Evolutionary conservation across 2,113 vertebrate species (phyloP).

Genomic region (Copsychus sechellarum): DNA sequence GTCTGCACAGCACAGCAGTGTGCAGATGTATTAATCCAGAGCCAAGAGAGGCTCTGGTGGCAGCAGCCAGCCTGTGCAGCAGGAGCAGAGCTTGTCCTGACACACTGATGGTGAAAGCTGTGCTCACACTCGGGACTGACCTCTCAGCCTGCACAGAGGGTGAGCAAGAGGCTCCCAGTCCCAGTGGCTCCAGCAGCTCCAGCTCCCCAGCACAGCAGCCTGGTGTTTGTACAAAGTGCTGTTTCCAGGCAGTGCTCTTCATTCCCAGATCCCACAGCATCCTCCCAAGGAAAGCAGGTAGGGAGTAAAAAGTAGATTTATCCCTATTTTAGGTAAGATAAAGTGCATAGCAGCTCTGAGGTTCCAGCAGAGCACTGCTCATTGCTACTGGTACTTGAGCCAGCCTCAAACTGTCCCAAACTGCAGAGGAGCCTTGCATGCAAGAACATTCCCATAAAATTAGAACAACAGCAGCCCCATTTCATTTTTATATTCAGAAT

Average conservation of each 20-base stretch:
- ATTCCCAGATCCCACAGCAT: not conserved
- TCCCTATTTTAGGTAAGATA: not conserved
- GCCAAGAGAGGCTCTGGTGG: not conserved
- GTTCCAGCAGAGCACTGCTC: not conserved
- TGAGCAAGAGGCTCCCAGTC: not conserved
- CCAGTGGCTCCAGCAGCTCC: not conserved
- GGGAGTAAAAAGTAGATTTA: not conserved
- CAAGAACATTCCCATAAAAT: not conserved
- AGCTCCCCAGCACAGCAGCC: not conserved
- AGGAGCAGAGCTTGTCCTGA: not conserved
- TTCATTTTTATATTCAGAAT: not conserved
- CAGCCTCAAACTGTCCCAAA: not conserved
- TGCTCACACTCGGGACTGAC: not conserved
- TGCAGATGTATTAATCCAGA: not conserved
- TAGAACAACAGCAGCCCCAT: not conserved
- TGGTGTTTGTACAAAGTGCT: not conserved
- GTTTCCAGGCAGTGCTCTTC: not conserved
- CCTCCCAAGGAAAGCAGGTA: fast-evolving
- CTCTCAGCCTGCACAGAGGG: not conserved
- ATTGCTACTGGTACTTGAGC: not conserved
- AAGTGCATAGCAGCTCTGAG: not conserved
- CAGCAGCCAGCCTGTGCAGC: not conserved
- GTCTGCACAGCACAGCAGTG: not conserved
- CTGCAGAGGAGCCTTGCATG: not conserved
- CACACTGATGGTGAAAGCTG: not conserved